Evolutionary conservation across 2,797 vertebrate species (phyloP).

Genomic region (Cryptoblepharus egeriae): DNA sequence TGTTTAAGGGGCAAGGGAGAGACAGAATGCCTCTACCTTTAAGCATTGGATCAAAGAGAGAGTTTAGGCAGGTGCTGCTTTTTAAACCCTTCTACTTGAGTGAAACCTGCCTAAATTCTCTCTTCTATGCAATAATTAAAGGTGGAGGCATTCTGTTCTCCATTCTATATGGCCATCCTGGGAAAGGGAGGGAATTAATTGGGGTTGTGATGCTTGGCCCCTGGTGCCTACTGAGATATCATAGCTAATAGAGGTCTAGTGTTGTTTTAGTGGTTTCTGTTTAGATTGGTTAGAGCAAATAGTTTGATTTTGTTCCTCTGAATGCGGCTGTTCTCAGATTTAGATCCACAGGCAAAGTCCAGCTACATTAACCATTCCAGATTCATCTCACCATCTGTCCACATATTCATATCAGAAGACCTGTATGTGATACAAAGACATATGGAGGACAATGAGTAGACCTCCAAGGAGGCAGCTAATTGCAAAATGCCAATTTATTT

Average conservation of each 20-base stretch:
- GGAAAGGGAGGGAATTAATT: too few species aligned
- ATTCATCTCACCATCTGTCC: not conserved
- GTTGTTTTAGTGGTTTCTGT: not conserved
- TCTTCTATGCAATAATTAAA: too few species aligned
- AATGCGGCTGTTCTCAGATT: not conserved
- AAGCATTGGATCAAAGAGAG: too few species aligned
- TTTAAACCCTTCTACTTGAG: too few species aligned
- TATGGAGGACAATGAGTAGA: not conserved
- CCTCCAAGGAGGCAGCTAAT: not conserved
- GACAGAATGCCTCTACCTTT: too few species aligned
- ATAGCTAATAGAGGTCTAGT: not conserved
- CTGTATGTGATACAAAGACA: not conserved
- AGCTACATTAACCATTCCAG: not conserved
- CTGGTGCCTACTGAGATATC: not conserved
- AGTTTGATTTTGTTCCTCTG: not conserved
- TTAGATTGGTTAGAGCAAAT: not conserved
- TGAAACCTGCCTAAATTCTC: too few species aligned
- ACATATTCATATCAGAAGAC: not conserved
- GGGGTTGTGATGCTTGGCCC: not conserved
- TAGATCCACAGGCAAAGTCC: not conserved
- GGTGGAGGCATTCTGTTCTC: too few species aligned
- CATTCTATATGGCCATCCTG: too few species aligned
- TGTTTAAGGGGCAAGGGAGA: too few species aligned
- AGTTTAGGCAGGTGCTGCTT: too few species aligned
- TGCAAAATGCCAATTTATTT: not conserved